Conservation (phyloP, 2,797 vertebrate genomes). For the Argentina silus region DNA sequence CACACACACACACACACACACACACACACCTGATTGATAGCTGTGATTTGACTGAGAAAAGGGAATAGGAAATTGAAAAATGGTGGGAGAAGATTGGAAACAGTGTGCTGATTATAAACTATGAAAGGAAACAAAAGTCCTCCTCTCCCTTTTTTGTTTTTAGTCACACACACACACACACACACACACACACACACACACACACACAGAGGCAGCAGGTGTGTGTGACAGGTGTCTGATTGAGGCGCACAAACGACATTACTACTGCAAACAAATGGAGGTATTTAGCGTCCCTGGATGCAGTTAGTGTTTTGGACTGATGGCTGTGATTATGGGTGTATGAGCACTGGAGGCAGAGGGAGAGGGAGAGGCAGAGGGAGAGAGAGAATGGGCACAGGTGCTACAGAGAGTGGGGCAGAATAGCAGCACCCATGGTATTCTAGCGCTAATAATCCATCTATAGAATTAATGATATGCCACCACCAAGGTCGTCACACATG, state of each 20-base stretch:
- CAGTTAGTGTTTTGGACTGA: constrained; percentile 75
- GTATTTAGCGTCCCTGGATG: constrained; percentile 75
- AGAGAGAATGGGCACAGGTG: not conserved
- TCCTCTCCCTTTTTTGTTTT: constrained; percentile 67
- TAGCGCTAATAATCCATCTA: constrained; percentile 68
- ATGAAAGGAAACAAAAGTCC: constrained; percentile 76
- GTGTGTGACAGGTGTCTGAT: constrained; percentile 83
- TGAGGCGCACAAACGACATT: constrained; percentile 80
- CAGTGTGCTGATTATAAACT: constrained; percentile 81
- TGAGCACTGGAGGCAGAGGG: constrained; percentile 57
- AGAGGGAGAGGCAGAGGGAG: not conserved
- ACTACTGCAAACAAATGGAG: constrained; percentile 82
- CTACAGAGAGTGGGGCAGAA: constrained; percentile 12
- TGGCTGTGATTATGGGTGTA: constrained; percentile 79
- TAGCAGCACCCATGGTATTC: constrained; percentile 53
- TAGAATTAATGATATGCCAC: constrained; percentile 73
- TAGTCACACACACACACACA: constrained; percentile 43
- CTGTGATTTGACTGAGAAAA: constrained; percentile 82
- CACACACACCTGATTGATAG: constrained; percentile 77
- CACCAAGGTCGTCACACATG: constrained; percentile 66
- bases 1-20: not conserved
- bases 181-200: constrained; percentile 29
- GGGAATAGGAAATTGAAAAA: constrained; percentile 84
- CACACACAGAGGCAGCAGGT: constrained; percentile 73
- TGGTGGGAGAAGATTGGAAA: constrained; percentile 79